These are phyloP conservation scores for Gnathonemus longibarbis DNA, from an alignment of 2,113 vertebrate species.

Conservation along the genomic window DNA sequence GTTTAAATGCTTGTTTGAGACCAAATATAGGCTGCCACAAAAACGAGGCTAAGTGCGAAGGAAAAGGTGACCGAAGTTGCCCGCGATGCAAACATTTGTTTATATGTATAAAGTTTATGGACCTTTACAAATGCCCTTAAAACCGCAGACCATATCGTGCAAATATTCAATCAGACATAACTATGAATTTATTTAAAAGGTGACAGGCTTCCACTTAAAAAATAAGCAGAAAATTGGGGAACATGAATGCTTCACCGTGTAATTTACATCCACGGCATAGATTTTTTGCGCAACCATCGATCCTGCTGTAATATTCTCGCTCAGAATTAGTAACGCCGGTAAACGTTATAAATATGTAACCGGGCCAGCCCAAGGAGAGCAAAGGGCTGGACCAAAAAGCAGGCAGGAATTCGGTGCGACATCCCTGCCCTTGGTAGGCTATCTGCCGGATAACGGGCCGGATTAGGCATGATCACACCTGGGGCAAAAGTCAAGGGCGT, in stretches of 20 bases:
- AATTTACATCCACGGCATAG: neutral
- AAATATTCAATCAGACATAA: neutral
- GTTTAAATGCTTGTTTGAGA: no score
- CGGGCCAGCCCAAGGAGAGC: neutral
- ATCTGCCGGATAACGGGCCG: neutral
- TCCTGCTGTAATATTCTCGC: neutral
- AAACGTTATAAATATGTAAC: neutral
- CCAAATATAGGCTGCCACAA: neutral
- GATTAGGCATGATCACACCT: neutral
- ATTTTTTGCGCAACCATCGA: neutral
- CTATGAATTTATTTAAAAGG: neutral
- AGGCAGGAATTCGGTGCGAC: neutral
- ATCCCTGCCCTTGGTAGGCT: neutral
- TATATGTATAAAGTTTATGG: neutral
- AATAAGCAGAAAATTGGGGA: neutral
- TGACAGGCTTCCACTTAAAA: neutral
- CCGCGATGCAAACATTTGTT: neutral
- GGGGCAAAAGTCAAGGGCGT: neutral
- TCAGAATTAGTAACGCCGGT: neutral
- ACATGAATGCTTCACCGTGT: neutral
- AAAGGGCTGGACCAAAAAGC: neutral
- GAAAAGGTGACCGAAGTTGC: neutral
- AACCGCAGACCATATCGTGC: neutral
- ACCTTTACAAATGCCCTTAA: neutral
- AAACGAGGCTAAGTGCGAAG: no score